Evolutionary conservation across 2,888 invertebrate species (phyloP), one percentile per base, ranked within the genome.

Genomic region (Eupithecia pulchellata): DNA sequence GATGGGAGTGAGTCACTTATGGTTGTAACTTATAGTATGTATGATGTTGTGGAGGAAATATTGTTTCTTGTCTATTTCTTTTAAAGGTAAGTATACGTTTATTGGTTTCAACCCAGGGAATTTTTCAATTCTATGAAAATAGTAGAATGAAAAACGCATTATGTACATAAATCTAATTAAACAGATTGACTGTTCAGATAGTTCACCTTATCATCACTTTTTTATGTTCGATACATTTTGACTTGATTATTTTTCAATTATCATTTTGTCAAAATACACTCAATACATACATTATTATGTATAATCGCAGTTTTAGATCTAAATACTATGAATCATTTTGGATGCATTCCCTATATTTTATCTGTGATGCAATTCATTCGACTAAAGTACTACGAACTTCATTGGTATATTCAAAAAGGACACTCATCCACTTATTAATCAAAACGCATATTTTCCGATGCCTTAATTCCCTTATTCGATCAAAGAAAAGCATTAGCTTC

Each of bases 381-480:
- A 39, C 14, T 4, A 4, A 20, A 47, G 32, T 32, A 42, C 6
- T 2, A 20, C 0, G 4, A 11, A 20, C 20, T n/a, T 4, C 4
- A 30, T 17, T 17, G 1, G 9, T 9, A 13, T n/a, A 14, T 57
- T 6, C 32, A 32, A 68, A 65, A 72, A 64, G 65, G 61, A 66
- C 30, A 42, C 13, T 69, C 69, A 73, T 73, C 66, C 66, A 65
- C 67, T 80, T 78, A 87, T 83, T 82, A 84, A 86, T 86, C 81
- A 84, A 82, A 77, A 79, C 72, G 77, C 78, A 83, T 78, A 81
- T 89, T 87, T 86, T 85, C 86, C 83, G 81, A 82, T 79, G 79
- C 86, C 84, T 89, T 88, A 86, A 90, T 89, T 89, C 88, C 82
- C 82, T 84, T 58, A 91, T 90, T 89, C 89, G 87, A 92, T 92